These are phyloP conservation scores for Oligia latruncula DNA, from an alignment of 2,888 invertebrate species.

Conservation along the genomic window DNA sequence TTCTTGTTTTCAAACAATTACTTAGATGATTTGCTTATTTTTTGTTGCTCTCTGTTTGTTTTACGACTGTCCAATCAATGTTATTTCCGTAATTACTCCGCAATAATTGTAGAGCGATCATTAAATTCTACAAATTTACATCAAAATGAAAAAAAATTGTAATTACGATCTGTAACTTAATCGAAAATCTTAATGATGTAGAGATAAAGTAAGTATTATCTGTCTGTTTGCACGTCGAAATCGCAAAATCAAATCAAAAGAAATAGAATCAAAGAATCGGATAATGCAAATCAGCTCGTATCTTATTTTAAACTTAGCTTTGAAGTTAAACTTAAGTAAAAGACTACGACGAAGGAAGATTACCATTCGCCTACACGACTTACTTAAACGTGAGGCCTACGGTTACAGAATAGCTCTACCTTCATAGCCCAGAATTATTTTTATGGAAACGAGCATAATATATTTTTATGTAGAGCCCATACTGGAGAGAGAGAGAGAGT, in stretches of 20 bases:
- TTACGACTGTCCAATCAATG: conserved; percentile 48
- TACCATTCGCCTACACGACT: conserved; percentile 24
- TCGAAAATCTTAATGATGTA: conserved; percentile 4
- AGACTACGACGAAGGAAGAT: conserved; percentile 15
- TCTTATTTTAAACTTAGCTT: conserved; percentile 15
- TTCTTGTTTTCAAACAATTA: conserved; percentile 56
- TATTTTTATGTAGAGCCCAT: neutral
- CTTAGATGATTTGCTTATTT: conserved; percentile 55
- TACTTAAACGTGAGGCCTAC: conserved; percentile 8
- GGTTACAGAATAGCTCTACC: conserved; percentile 11
- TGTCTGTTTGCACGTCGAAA: neutral
- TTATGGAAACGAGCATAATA: conserved; percentile 9
- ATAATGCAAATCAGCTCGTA: conserved; percentile 14
- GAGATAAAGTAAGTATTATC: neutral
- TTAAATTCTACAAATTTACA: conserved; percentile 35
- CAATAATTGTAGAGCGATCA: conserved; percentile 41
- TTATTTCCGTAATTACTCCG: conserved; percentile 50
- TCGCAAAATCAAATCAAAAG: neutral
- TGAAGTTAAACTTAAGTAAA: conserved; percentile 23
- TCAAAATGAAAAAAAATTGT: conserved; percentile 11
- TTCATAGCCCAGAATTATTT: conserved; percentile 17
- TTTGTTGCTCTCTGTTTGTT: conserved; percentile 56
- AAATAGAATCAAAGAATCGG: conserved; percentile 6
- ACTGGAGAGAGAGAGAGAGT: neutral
- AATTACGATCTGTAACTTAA: conserved; percentile 1